A percentile compares a stretch with the other conserved stretches of the same genome.
Evolutionary conservation across 1,140 invertebrate species (phyloP).

Genomic region (Psix sp.): DNA sequence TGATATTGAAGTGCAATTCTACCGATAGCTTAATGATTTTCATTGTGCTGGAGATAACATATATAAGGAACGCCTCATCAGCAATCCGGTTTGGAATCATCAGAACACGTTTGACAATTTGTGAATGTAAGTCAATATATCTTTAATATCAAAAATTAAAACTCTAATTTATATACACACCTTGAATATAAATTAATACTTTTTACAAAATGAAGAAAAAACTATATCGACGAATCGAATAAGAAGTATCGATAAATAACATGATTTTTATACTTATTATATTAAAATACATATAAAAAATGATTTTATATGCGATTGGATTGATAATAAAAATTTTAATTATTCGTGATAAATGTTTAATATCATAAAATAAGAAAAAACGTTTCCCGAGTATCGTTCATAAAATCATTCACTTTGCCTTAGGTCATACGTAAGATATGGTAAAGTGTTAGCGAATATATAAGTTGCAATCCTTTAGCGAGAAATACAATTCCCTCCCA

Average conservation of each 20-base stretch:
- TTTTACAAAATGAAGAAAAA: not conserved
- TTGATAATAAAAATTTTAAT: no score
- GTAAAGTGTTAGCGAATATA: conserved; percentile 48
- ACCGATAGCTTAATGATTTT: no score
- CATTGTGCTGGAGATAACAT: no score
- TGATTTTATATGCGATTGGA: no score
- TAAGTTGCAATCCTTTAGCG: conserved; percentile 54
- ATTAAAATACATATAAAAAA: conserved; percentile 8
- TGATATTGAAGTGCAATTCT: no score
- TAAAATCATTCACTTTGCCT: conserved; percentile 46
- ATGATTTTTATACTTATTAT: no score
- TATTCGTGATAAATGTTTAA: conserved; percentile 39
- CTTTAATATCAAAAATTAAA: not conserved
- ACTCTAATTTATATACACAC: not conserved
- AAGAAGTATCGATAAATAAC: no score
- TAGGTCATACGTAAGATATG: conserved; percentile 40
- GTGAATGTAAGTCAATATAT: not conserved
- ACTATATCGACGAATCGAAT: no score
- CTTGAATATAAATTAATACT: not conserved
- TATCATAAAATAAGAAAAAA: conserved; percentile 46
- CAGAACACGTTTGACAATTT: conserved; percentile 2
- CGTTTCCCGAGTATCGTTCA: conserved; percentile 42
- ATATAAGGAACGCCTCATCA: not conserved
- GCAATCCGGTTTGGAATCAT: not conserved
- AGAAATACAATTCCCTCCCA: no score